phyloP scores from a whole-genome alignment of 1,140 invertebrate species.

The Platyscapa corneri region DNA sequence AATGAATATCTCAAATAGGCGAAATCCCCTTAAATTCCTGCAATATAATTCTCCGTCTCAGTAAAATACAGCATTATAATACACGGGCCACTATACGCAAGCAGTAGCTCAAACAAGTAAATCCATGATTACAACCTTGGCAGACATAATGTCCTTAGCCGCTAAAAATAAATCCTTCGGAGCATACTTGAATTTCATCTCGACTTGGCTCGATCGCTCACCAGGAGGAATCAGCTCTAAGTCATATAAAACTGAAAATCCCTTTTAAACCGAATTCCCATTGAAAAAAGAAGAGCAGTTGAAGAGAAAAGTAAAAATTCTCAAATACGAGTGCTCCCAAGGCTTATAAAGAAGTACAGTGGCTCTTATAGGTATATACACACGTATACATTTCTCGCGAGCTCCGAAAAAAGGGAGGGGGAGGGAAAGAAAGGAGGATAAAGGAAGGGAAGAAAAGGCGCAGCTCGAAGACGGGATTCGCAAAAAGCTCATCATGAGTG shows the following conservation, averaged over 20 bases:
- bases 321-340: slow-evolving; percentile 29
- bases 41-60: background rate
- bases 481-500: slow-evolving; percentile 43
- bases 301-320: slow-evolving; percentile 20
- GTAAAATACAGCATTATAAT: background rate
- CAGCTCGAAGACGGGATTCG: slow-evolving; percentile 30
- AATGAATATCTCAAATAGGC: background rate
- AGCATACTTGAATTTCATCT: slow-evolving; percentile 31
- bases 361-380: background rate
- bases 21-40: background rate
- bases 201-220: slow-evolving; percentile 23
- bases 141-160: slow-evolving; percentile 15
- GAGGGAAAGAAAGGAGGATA: background rate
- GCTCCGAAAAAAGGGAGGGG: background rate
- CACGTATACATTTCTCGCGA: slow-evolving; percentile 2
- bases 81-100: background rate
- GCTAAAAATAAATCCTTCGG: slow-evolving; percentile 23
- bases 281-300: background rate
- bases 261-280: slow-evolving; percentile 16
- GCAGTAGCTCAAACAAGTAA: background rate
- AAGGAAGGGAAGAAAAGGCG: background rate
- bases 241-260: slow-evolving; percentile 43
- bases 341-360: slow-evolving; percentile 20
- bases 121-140: slow-evolving; percentile 24
- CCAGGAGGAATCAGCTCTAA: slow-evolving; percentile 30